Evolutionary conservation across 2,113 vertebrate genomes (phyloP), one percentile per base, ranked within the genome.

Genomic region (Ardeotis arabs): DNA sequence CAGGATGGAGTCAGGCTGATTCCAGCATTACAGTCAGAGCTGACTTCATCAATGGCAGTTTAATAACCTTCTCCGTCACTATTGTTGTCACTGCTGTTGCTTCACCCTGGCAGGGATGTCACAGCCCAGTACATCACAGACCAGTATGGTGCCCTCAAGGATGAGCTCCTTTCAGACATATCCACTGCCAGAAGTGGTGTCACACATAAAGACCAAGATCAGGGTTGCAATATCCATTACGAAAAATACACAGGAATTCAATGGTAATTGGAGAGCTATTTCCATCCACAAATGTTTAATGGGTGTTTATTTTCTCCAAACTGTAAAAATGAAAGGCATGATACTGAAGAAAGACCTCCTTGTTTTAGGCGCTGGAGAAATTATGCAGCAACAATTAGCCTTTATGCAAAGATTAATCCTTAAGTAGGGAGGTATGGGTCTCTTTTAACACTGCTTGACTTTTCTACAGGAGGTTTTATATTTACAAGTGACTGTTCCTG

Each of bases 361-460:
- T 90, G 67, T 60, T 94, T 93, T 79, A 94, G 70, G 45, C 49
- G 37, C 58, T 83, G 58, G 31, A 83, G 37, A 91, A 93, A 80
- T 55, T 50, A 73, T 50, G 53, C 74, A 55, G 68, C 75, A 95
- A 87, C 64, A 86, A 59, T 86, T 80, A 90, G 53, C 52, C 41
- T 93, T 96, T 88, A 76, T 89, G 87, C 72, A 91, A 90, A 93
- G 82, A 91, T 62, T 83, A 83, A 91, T 91, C 41, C 41, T 75
- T 85, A 69, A 85, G 18, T 72, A 68, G 82, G 31, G 33, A 84
- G 16, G 35, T 35, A 33, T 29, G 44, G 60, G 39, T 79, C 74
- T 94, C 84, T 89, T 76, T 89, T 76, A 91, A 86, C n/a, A 67
- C 78, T 62, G 55, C 82, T 91, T 96, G 95, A 74, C 78, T 96